Evolutionary conservation across 2,113 vertebrate genomes (phyloP).

Genomic region (Anoplopoma fimbria): DNA sequence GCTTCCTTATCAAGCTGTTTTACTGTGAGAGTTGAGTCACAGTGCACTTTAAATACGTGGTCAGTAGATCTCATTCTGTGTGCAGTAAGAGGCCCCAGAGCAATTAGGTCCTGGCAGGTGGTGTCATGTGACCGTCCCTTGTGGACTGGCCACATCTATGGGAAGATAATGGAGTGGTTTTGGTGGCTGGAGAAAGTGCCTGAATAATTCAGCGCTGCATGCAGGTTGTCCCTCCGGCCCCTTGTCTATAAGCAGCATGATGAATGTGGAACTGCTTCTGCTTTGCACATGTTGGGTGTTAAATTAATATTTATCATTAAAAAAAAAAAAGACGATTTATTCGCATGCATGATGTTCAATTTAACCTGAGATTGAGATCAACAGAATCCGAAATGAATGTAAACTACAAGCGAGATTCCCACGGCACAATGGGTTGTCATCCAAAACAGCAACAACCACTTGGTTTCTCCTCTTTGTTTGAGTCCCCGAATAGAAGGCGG

Average conservation of each 20-base stretch:
- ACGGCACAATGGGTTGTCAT: neutral
- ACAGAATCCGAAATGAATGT: neutral
- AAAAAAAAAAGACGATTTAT: neutral
- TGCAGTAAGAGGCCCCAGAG: slow-evolving; percentile 58
- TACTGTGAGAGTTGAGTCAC: slow-evolving; percentile 10
- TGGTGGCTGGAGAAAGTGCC: slow-evolving; percentile 81
- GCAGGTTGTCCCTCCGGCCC: slow-evolving; percentile 54
- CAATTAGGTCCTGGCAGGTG: slow-evolving; percentile 72
- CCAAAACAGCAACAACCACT: slow-evolving; percentile 39
- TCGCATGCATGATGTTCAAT: neutral
- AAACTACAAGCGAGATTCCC: neutral
- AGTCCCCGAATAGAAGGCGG: slow-evolving; percentile 38
- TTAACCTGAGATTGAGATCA: neutral
- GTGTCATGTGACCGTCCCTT: slow-evolving; percentile 80
- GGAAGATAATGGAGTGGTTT: slow-evolving; percentile 81
- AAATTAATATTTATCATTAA: slow-evolving; percentile 29
- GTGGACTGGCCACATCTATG: slow-evolving; percentile 71
- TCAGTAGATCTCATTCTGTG: slow-evolving; percentile 59
- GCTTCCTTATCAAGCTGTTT: neutral
- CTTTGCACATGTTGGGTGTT: slow-evolving; percentile 35
- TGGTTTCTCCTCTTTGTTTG: slow-evolving; percentile 26
- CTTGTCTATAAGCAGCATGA: slow-evolving; percentile 48
- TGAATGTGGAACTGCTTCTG: slow-evolving; percentile 51
- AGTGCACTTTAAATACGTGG: slow-evolving; percentile 23
- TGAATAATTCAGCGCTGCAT: slow-evolving; percentile 82